phyloP scores from a whole-genome alignment of 2,797 vertebrate genomes.

The Aldrovandia affinis region DNA sequence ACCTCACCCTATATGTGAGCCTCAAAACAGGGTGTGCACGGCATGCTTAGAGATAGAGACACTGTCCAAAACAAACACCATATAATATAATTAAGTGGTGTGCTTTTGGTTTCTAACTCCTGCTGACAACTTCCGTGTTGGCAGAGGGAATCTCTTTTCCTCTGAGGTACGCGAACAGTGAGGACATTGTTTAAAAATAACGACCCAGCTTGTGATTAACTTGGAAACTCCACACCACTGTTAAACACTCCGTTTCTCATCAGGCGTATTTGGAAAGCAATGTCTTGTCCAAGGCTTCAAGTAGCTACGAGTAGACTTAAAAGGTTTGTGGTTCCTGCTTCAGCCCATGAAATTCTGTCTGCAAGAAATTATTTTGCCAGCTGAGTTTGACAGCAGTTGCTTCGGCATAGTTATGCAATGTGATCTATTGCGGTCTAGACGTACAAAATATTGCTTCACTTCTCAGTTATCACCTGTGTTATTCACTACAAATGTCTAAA shows the following conservation, averaged over 20 bases:
- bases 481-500: no score
- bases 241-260: background rate
- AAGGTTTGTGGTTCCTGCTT: no score
- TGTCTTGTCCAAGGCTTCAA: background rate
- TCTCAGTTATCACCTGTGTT: no score
- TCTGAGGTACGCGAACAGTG: background rate
- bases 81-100: background rate
- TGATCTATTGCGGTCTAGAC: background rate
- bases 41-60: background rate
- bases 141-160: background rate
- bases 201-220: background rate
- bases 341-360: no score
- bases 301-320: background rate
- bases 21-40: background rate
- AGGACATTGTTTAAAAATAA: conserved; percentile 22
- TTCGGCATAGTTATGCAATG: background rate
- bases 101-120: background rate
- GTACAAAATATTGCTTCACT: background rate
- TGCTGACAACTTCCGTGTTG: conserved; percentile 10
- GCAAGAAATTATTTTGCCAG: no score
- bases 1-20: background rate
- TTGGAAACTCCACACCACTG: conserved; percentile 5
- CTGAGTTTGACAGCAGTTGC: no score
- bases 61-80: conserved; percentile 11
- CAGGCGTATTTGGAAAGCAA: background rate